Evolutionary conservation across 2,888 invertebrate species (phyloP).

Genomic region (Noctua pronuba): DNA sequence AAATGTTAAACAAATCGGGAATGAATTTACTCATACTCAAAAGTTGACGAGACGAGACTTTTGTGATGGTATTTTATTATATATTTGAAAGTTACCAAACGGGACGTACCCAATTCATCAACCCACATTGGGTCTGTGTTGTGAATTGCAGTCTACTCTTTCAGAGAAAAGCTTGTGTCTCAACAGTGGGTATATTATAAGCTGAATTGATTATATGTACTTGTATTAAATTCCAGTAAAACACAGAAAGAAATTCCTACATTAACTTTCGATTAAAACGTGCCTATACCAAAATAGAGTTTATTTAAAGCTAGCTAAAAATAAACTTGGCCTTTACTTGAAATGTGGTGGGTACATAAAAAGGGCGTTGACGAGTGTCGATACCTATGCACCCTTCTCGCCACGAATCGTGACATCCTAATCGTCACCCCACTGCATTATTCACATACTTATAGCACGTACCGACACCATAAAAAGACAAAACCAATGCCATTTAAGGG

Average conservation of each 20-base stretch:
- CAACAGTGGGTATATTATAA: background rate
- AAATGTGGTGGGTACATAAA: slow-evolving; percentile 1
- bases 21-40: too few species aligned
- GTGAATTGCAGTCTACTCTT: background rate
- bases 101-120: too few species aligned
- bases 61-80: too few species aligned
- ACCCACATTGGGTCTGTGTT: background rate
- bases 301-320: background rate
- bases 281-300: background rate
- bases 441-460: background rate
- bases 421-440: background rate
- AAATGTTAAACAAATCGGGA: too few species aligned
- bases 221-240: background rate
- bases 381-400: slow-evolving; percentile 2
- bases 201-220: background rate
- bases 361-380: slow-evolving; percentile 11
- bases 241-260: background rate
- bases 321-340: background rate
- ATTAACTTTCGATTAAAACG: background rate
- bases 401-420: background rate
- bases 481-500: background rate
- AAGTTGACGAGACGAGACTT: too few species aligned
- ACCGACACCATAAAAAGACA: background rate
- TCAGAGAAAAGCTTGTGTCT: background rate
- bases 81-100: too few species aligned